Conservation (phyloP, 2,113 vertebrate genomes). For the Opisthocomus hoazin region DNA sequence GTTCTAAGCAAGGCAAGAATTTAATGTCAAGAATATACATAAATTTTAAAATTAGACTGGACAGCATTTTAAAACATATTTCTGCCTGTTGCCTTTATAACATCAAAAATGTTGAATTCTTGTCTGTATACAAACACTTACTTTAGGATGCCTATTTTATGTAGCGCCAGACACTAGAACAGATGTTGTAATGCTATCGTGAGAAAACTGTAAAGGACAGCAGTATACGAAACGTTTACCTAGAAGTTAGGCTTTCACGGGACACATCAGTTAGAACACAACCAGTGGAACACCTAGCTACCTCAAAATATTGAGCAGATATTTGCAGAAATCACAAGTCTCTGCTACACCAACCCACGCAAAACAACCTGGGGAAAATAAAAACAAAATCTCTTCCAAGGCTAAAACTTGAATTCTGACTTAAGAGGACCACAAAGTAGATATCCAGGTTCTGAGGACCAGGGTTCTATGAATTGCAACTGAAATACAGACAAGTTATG, state of each 20-base stretch:
- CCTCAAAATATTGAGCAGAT: background rate
- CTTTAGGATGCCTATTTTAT: background rate
- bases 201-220: background rate
- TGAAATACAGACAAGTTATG: background rate
- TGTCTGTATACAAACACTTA: background rate
- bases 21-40: background rate
- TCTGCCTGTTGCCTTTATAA: background rate
- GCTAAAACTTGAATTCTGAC: background rate
- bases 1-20: background rate
- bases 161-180: background rate
- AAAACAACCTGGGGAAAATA: background rate
- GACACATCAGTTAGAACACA: background rate
- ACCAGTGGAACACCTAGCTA: background rate
- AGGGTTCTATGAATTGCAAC: background rate
- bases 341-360: background rate
- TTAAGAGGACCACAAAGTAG: background rate
- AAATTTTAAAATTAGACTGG: background rate
- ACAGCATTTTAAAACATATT: background rate
- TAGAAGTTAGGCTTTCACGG: background rate
- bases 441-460: background rate
- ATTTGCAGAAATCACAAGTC: background rate
- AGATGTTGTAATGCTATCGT: background rate
- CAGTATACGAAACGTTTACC: background rate
- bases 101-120: background rate
- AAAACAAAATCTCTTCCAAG: background rate